Evolutionary conservation across 2,888 invertebrate species (phyloP), one percentile per base, ranked within the genome.

Genomic region (Ecdyonurus torrentis): DNA sequence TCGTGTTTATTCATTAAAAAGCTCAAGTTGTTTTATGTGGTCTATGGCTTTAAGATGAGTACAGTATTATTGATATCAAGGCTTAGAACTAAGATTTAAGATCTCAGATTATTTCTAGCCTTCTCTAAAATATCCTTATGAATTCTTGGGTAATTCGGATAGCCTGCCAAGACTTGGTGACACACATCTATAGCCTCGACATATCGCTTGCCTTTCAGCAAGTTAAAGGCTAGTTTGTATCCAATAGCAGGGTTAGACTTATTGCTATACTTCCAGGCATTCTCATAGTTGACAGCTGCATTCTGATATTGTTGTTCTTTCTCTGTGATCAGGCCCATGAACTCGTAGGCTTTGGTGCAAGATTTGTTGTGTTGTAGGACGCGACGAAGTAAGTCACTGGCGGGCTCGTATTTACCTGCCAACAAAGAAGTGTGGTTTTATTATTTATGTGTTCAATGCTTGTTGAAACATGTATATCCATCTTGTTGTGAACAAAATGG

Each of bases 51-150:
- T 5, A 37, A 5, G 15, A 10, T 37, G 15, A 15, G 37, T 37
- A 37, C n/a, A n/a, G n/a, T n/a, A n/a, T n/a, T n/a, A 50, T 50
- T 18, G 18, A 50, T 7, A 50, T 50, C 50, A 50, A 50, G 18
- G 18, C 7, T 50, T 50, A 50, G 18, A n/a, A n/a, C n/a, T n/a
- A n/a, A n/a, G 15, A 37, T 37, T 55, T 55, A 55, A 18, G 55
- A 20, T 22, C 55, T 5, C 20, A 55, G n/a, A n/a, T 55, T n/a
- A n/a, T 22, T 55, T 22, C 55, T 55, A 7, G 55, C 55, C 72
- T 97, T 97, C 68, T 97, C 96, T 67, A 97, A 78, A 68, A 98
- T 89, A 69, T 98, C 97, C 72, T 93, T 95, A 67, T 83, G 86
- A 60, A 98, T 88, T 70, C 91, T 89, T 0, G 92, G 89, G 74